Evolutionary conservation across 2,888 invertebrate genomes (phyloP), one percentile per base, ranked within the genome.

Genomic region (Ophion slaviceki): DNA sequence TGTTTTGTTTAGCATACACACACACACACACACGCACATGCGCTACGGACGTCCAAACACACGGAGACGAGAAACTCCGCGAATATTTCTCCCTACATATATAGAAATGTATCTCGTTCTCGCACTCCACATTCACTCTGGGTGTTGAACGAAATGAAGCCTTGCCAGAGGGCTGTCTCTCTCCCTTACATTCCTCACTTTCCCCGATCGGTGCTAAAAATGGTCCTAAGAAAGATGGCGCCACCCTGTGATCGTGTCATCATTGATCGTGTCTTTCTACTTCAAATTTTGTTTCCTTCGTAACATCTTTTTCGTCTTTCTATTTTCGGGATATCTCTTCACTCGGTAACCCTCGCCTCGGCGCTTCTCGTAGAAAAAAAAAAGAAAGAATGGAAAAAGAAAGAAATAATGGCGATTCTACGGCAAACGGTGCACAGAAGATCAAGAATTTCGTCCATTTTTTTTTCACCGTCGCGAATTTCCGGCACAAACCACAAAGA

Each of bases 1-100:
- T 47, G 3, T 53, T 53, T 14, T 53, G 17, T 17, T 53, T 53
- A 5, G 84, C 66, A 36, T 53, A 87, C 87, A 87, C 87, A 90
- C 88, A 89, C 87, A 90, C 88, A 89, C 88, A 87, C 87, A 86
- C 80, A 79, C 86, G 81, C 82, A 84, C 82, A 75, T 32, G 24
- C 68, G 14, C 32, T 87, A 86, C 87, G 89, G 87, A 89, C 88
- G 87, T 87, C 11, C 53, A 53, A 17, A 86, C 70, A 80, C 83
- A 80, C 86, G 77, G 77, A 85, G 86, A 84, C 82, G 72, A 87
- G 80, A 85, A 86, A 86, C 80, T 85, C 83, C 80, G 61, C 7
- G 7, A 61, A 61, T 61, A 24, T 61, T 61, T 61, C 61, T 24
- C 24, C 24, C 61, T 24, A 70, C 61, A 53, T 53, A 14, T 17